Conservation (phyloP, 2,888 invertebrate species). For the Athrips mouffetella region DNA sequence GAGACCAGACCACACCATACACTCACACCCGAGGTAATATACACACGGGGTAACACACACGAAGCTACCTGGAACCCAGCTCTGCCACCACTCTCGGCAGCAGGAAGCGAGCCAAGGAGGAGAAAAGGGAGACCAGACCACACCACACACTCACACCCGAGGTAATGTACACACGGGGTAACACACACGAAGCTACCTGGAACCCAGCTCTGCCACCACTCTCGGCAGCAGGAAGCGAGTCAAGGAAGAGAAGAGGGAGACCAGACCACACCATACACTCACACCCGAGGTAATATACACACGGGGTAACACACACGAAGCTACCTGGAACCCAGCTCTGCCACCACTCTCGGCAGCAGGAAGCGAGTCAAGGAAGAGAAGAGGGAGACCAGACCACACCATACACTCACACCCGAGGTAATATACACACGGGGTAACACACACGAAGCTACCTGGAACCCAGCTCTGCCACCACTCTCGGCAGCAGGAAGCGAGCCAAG, state of each 20-base stretch:
- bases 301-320: not conserved
- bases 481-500: no score
- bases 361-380: not conserved
- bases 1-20: conserved; percentile 40
- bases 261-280: conserved; percentile 41
- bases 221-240: conserved; percentile 17
- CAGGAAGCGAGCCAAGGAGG: conserved; percentile 16
- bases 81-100: not conserved
- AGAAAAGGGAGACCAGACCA: conserved; percentile 31
- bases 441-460: no score
- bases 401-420: no score
- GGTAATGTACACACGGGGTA: conserved; percentile 39
- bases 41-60: not conserved
- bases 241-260: conserved; percentile 27
- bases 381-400: no score
- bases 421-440: no score
- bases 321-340: not conserved
- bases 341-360: not conserved
- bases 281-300: conserved; percentile 71
- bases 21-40: conserved; percentile 73
- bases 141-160: conserved; percentile 70
- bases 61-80: not conserved
- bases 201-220: not conserved
- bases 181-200: not conserved
- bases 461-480: no score